phyloP scores from a whole-genome alignment of 2,797 vertebrate species.

The Xerus rutilus region DNA sequence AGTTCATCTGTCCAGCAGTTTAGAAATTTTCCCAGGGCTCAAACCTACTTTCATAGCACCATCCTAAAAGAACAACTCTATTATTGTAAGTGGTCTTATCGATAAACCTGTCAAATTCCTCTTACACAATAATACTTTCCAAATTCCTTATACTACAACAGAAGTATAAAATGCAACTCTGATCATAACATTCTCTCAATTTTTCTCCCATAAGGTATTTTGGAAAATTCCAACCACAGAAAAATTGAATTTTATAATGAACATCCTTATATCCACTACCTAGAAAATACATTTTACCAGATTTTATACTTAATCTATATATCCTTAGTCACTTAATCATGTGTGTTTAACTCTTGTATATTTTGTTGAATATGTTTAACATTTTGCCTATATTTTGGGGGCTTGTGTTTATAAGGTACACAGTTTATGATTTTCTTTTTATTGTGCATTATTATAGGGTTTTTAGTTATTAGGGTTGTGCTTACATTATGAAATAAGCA shows the following conservation, averaged over 20 bases:
- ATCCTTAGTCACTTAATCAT: neutral
- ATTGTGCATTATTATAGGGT: neutral
- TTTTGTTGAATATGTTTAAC: neutral
- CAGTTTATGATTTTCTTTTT: neutral
- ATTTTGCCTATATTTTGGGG: neutral
- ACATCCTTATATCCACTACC: neutral
- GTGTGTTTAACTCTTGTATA: neutral
- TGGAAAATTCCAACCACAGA: conserved; percentile 6
- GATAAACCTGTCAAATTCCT: neutral
- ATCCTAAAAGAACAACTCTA: neutral
- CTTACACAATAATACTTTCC: neutral
- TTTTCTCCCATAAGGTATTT: neutral
- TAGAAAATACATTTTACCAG: too few species aligned
- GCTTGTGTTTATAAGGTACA: neutral
- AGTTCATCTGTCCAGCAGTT: neutral
- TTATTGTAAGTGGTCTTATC: neutral
- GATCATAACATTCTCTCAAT: neutral
- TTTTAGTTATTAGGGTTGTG: neutral
- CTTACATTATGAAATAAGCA: neutral
- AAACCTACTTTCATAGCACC: neutral
- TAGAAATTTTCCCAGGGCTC: neutral
- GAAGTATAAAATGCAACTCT: neutral
- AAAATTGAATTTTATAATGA: neutral
- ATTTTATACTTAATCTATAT: neutral
- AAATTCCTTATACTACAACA: neutral